These are phyloP conservation scores for Nannobrachium achirus DNA, from an alignment of 2,113 vertebrate species.

Conservation along the genomic window DNA sequence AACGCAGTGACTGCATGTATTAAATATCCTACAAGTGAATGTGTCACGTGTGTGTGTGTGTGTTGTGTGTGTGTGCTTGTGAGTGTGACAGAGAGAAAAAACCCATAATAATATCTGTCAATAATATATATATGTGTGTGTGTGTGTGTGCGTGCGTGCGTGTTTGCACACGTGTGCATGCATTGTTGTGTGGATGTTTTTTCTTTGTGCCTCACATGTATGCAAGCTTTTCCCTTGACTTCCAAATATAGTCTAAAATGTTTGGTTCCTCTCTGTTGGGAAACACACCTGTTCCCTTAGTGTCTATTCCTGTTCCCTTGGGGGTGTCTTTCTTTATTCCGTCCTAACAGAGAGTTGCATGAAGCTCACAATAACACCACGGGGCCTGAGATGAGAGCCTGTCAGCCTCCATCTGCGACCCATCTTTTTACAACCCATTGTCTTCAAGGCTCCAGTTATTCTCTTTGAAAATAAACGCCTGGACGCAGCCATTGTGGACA, in stretches of 20 bases:
- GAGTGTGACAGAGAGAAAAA: background rate
- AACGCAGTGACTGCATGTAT: no score
- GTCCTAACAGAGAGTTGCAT: no score
- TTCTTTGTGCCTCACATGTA: no score
- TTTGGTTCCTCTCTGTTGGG: slow-evolving; percentile 25
- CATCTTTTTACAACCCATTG: slow-evolving; percentile 53
- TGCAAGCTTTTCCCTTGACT: no score
- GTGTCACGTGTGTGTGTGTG: background rate
- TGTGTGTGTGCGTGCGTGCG: background rate
- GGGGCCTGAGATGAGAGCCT: slow-evolving; percentile 36
- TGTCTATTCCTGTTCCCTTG: no score
- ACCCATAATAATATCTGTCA: no score
- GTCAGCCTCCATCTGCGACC: slow-evolving; percentile 55
- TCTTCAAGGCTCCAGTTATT: slow-evolving; percentile 61
- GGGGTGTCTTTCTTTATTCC: no score
- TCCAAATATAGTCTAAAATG: slow-evolving; percentile 7
- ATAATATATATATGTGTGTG: no score
- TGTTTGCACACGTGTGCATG: background rate
- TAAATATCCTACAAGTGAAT: no score
- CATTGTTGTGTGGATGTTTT: background rate
- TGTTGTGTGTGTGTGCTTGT: background rate
- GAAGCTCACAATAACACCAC: slow-evolving; percentile 33
- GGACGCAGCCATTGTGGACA: slow-evolving; percentile 28
- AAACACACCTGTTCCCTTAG: background rate
- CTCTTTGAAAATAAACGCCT: slow-evolving; percentile 62